phyloP scores from a whole-genome alignment of 2,113 vertebrate genomes.

The Coturnix japonica region DNA sequence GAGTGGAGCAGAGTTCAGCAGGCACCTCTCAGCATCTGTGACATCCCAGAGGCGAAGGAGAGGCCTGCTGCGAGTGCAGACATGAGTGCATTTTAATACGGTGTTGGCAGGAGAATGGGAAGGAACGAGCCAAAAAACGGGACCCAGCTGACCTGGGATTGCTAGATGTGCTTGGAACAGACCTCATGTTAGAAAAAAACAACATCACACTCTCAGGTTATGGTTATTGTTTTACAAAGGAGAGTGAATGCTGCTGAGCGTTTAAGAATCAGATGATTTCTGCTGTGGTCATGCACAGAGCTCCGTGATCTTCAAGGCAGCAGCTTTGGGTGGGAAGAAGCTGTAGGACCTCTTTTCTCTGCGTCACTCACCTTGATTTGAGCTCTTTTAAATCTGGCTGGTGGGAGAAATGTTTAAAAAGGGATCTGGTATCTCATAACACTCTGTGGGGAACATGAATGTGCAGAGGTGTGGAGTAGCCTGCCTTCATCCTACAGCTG shows the following conservation, averaged over 20 bases:
- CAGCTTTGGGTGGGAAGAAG: background rate
- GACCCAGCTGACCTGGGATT: conserved; percentile 3
- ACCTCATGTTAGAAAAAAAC: accelerated
- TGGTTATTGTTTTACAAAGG: background rate
- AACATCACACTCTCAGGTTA: background rate
- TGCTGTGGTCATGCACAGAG: accelerated
- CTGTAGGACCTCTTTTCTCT: background rate
- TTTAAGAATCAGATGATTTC: background rate
- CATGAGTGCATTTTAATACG: background rate
- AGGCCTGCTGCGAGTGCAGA: background rate
- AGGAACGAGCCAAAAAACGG: background rate
- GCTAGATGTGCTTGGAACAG: conserved; percentile 17
- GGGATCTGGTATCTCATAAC: accelerated
- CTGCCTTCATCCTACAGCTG: background rate
- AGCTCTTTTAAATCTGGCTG: background rate
- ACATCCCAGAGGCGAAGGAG: background rate
- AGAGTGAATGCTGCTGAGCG: accelerated
- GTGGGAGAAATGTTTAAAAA: background rate
- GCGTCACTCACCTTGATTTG: accelerated
- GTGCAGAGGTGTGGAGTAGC: accelerated
- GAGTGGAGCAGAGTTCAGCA: background rate
- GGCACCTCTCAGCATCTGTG: background rate
- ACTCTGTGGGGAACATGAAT: background rate
- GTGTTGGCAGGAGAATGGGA: background rate
- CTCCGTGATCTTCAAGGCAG: background rate